Evolutionary conservation across 2,888 invertebrate species (phyloP).

Genomic region (Drymonia ruficornis): DNA sequence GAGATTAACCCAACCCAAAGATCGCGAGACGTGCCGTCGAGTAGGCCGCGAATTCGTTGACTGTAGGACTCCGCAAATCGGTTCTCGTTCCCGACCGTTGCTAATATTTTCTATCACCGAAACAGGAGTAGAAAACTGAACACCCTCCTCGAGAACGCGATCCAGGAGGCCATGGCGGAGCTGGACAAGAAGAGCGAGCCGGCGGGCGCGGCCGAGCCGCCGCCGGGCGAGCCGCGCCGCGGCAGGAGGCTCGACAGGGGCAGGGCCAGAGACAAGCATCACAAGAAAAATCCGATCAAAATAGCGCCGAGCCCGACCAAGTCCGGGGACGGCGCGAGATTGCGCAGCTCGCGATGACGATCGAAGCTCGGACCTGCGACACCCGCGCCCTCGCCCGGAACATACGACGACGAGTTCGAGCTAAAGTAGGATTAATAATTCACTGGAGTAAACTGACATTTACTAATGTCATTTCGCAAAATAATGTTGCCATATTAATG

Average conservation of each 20-base stretch:
- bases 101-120: slow-evolving; percentile 34
- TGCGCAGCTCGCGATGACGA: slow-evolving; percentile 82
- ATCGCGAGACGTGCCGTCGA: slow-evolving; percentile 13
- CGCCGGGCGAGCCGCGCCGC: slow-evolving; percentile 51
- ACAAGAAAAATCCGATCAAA: slow-evolving; percentile 55
- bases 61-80: not conserved
- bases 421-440: too few relatives aligned
- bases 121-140: slow-evolving; percentile 96
- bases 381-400: slow-evolving; percentile 14
- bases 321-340: slow-evolving; percentile 65
- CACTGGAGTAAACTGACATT: too few relatives aligned
- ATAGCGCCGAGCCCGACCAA: slow-evolving; percentile 50
- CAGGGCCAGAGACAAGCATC: slow-evolving; percentile 54
- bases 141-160: slow-evolving; percentile 94
- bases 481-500: too few relatives aligned
- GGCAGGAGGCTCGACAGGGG: slow-evolving; percentile 55
- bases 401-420: slow-evolving; percentile 6
- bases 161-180: slow-evolving; percentile 96
- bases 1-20: slow-evolving; percentile 76
- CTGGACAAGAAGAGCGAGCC: slow-evolving; percentile 88
- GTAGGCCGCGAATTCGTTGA: slow-evolving; percentile 5
- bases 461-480: too few relatives aligned
- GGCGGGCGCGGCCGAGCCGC: slow-evolving; percentile 11
- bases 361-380: slow-evolving; percentile 9
- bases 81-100: slow-evolving; percentile 7